Evolutionary conservation across 1,140 invertebrate species (phyloP), one percentile per base, ranked within the genome.

Genomic region (Wasmannia auropunctata): DNA sequence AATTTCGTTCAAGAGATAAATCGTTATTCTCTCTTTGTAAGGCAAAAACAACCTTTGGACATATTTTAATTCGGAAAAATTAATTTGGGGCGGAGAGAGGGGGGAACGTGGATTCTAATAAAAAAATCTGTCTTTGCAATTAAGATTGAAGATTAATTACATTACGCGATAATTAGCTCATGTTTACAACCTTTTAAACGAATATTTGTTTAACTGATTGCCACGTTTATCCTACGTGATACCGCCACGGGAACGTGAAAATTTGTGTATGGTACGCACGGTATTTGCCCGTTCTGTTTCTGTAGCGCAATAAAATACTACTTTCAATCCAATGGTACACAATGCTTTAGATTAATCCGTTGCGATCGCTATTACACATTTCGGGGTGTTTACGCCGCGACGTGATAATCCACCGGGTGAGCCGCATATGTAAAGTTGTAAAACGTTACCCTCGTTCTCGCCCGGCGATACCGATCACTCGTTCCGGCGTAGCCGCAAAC

Each of bases 391-490:
- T 49, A 10, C 54, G 11, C n/a, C 19, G 25, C 22, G 51, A 56
- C 22, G 7, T 46, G 56, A 65, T 65, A 79, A 79, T 79, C 19
- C 28, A n/a, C 19, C 7, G 60, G 25, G 3, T 40, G 34, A 1
- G 5, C 6, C 40, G 19, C n/a, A n/a, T 58, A 28, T 40, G 43
- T 34, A 54, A 74, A 74, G 37, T 83, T 58, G 16, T 34, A 43
- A 72, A 72, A 83, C 28, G 62, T 51, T n/a, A 69, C 11, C 2
- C 43, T 51, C 34, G n/a, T 69, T 86, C 25, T 43, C 7, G 46
- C 28, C 3, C 54, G 51, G 31, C 6, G 49, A 58, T 54, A 69
- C 62, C 16, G 40, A 72, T 56, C 77, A 37, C 40, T 37, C 58
- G 31, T 34, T 87, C 19, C 34, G 70, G 22, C 31, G 7, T 6